Conservation (phyloP, 37 sponge, comb jelly and placozoan species). For the Mnemiopsis leidyi region DNA sequence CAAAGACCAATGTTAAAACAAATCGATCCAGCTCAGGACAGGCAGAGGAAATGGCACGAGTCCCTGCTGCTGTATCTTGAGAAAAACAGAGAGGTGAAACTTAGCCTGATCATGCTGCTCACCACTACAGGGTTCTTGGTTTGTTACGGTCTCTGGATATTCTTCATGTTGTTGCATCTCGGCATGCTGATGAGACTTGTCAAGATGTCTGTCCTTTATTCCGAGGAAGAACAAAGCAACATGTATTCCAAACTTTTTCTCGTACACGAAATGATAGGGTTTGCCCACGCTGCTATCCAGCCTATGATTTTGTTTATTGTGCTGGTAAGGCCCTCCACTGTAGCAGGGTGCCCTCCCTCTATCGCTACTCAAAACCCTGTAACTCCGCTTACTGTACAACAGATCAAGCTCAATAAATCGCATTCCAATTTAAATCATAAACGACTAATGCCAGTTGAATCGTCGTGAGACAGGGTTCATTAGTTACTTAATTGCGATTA, state of each 20-base stretch:
- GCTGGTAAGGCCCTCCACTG: not conserved
- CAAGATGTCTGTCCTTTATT: not conserved
- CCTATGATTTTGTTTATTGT: constrained; percentile 28
- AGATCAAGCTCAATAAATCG: no score
- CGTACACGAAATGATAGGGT: constrained; percentile 36
- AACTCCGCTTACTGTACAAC: no score
- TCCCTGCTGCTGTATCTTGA: not conserved
- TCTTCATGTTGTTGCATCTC: not conserved
- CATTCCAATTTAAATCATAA: no score
- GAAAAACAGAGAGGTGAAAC: constrained; percentile 2
- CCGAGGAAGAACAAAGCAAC: not conserved
- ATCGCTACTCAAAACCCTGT: no score
- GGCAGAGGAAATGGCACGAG: not conserved
- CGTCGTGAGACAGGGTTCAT: no score
- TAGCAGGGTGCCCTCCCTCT: no score
- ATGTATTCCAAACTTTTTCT: not conserved
- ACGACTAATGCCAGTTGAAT: no score
- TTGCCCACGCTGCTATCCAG: constrained; percentile 10
- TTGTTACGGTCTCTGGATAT: constrained; percentile 58
- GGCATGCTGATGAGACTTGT: not conserved
- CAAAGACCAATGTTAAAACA: not conserved
- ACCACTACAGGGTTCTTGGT: constrained; percentile 17
- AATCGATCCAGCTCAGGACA: not conserved
- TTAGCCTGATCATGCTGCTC: constrained; percentile 24
- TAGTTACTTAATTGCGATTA: no score